Evolutionary conservation across 2,888 invertebrate genomes (phyloP).

Genomic region (Amphipoea oculea): DNA sequence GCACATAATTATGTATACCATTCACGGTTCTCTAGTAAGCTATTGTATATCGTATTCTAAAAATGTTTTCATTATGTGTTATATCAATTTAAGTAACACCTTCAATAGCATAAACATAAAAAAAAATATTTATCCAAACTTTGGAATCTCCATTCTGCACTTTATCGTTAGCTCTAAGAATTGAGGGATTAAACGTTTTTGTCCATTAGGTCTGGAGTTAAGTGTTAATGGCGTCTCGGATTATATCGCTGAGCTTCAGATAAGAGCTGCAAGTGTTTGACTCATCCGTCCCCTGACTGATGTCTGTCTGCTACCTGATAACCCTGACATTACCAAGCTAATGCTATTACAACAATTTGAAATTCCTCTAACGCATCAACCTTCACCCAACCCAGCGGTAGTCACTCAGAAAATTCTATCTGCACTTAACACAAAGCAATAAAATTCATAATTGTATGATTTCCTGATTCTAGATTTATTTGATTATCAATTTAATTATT

Average conservation of each 20-base stretch:
- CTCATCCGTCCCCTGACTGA: constrained; percentile 82
- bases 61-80: neutral
- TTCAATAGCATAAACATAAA: constrained; percentile 31
- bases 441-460: constrained; percentile 49
- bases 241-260: constrained; percentile 82
- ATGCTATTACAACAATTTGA: constrained; percentile 68
- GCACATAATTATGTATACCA: neutral
- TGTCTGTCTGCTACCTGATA: constrained; percentile 84
- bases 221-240: constrained; percentile 89
- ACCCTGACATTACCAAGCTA: constrained; percentile 70
- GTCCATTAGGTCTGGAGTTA: constrained; percentile 87
- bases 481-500: constrained; percentile 65
- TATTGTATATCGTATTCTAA: neutral
- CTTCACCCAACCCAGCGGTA: constrained; percentile 19
- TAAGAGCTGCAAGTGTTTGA: constrained; percentile 81
- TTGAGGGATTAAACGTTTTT: constrained; percentile 87
- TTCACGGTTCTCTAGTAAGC: neutral
- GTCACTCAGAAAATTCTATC: constrained; percentile 35
- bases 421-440: constrained; percentile 47
- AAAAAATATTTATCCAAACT: constrained; percentile 66
- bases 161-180: constrained; percentile 80
- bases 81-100: neutral
- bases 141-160: constrained; percentile 76
- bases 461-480: constrained; percentile 44
- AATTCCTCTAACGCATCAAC: constrained; percentile 59